Evolutionary conservation across 37 sponge, comb jelly and placozoan species (phyloP), one percentile per base, ranked within the genome.

Genomic region (Chondrosia reniformis): DNA sequence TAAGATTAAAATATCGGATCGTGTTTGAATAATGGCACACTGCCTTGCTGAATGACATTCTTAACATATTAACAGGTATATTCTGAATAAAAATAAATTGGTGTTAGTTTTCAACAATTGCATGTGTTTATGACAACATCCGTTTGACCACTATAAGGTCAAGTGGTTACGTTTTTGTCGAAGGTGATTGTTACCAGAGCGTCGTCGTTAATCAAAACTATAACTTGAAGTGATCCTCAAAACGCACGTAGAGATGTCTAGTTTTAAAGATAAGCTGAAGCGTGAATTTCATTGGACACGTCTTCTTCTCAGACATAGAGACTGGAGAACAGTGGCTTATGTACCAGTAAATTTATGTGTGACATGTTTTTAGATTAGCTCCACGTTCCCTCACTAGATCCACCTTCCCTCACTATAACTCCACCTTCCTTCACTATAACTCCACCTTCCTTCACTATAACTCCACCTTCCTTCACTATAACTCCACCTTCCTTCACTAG

Each of bases 251-350:
- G 10, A 49, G 15, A 49, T 49, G n/a, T 49, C 52, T 15, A 19
- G 52, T 15, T 19, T 49, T 15, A 49, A 49, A 49, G 15, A 49
- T 1, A 69, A 38, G 43, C 7, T 44, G 41, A 69, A 69, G 41
- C 72, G n/a, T 0, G 62, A 84, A 71, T 66, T 84, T 32, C 84
- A 76, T 36, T 66, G 45, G 28, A 34, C 58, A 3, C 45, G 43
- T 57, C 49, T 84, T 10, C 45, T 44, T 63, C 46, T 67, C 7
- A 38, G 46, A 5, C 78, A 77, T 37, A 64, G 43, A 49, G 84
- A 84, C 55, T 84, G 71, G 67, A 76, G 75, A 66, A 45, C 44
- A 27, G 33, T 84, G 19, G 77, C 76, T 3, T 76, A 63, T 33
- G 13, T 71, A n/a, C 84, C 84, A 45, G 84, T 84, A 67, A 84